Evolutionary conservation across 1,140 invertebrate genomes (phyloP).

Genomic region (Drosophila sproati): DNA sequence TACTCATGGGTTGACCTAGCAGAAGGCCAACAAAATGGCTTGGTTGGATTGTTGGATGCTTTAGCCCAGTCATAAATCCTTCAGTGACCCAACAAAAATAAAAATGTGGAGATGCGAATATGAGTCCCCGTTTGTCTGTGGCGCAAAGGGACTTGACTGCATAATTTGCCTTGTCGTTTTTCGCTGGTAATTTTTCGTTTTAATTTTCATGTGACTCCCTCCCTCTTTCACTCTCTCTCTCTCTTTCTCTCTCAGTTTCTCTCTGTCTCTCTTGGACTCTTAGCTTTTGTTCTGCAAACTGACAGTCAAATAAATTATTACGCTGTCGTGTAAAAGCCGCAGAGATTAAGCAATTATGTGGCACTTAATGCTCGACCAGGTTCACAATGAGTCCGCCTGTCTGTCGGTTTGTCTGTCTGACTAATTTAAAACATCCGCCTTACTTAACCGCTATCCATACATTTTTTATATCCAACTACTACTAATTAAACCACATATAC

Average conservation of each 20-base stretch:
- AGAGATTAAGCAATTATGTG: slow-evolving; percentile 83
- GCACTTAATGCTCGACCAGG: slow-evolving; percentile 76
- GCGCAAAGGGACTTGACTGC: slow-evolving; percentile 66
- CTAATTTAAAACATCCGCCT: slow-evolving; percentile 49
- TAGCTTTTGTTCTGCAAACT: slow-evolving; percentile 33
- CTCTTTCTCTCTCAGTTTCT: slow-evolving; percentile 10
- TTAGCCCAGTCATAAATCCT: slow-evolving; percentile 52
- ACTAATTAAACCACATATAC: neutral
- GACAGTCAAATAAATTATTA: slow-evolving; percentile 81
- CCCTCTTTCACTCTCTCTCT: slow-evolving; percentile 10
- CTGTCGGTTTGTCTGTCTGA: neutral
- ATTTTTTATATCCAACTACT: slow-evolving; percentile 50
- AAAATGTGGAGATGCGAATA: slow-evolving; percentile 28
- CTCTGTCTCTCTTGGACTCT: slow-evolving; percentile 3
- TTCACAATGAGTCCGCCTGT: slow-evolving; percentile 1
- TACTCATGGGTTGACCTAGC: slow-evolving; percentile 35
- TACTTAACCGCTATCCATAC: slow-evolving; percentile 26
- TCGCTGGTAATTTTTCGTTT: slow-evolving; percentile 65
- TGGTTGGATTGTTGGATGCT: neutral
- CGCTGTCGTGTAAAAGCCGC: slow-evolving; percentile 81
- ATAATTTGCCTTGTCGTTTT: slow-evolving; percentile 76
- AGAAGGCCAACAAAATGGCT: slow-evolving; percentile 18
- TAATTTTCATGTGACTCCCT: slow-evolving; percentile 67
- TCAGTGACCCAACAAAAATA: slow-evolving; percentile 53
- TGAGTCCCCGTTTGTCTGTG: slow-evolving; percentile 54